phyloP scores from a whole-genome alignment of 2,888 invertebrate genomes.

The Gymnoscelis rufifasciata region DNA sequence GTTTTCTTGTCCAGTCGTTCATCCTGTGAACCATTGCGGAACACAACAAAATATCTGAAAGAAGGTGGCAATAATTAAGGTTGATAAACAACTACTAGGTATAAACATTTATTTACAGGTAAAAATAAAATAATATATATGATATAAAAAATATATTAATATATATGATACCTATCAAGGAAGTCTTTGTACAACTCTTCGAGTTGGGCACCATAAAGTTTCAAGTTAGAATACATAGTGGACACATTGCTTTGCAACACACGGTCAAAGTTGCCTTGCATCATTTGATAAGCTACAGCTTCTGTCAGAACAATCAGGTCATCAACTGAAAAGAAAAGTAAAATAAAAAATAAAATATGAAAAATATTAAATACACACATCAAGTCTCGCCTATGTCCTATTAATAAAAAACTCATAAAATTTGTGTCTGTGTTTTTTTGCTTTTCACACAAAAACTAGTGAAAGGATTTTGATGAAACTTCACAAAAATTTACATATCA shows the following conservation, averaged over 20 bases:
- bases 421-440: no score
- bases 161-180: constrained; percentile 82
- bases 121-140: no score
- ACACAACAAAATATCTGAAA: constrained; percentile 88
- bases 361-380: not conserved
- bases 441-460: no score
- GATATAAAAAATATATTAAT: no score
- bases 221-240: constrained; percentile 88
- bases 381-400: no score
- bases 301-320: constrained; percentile 90
- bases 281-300: constrained; percentile 87
- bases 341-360: not conserved
- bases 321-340: constrained; percentile 82
- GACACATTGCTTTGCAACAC: constrained; percentile 85
- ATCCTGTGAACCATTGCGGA: constrained; percentile 93
- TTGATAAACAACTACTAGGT: no score
- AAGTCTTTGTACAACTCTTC: constrained; percentile 91
- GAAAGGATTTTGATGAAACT: no score
- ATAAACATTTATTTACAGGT: no score
- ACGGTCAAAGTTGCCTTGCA: constrained; percentile 85
- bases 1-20: constrained; percentile 91
- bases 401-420: no score
- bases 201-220: constrained; percentile 88
- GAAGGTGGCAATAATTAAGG: no score
- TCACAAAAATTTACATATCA: no score